Conservation (phyloP, 2,113 vertebrate species). For the Girardinichthys multiradiatus region DNA sequence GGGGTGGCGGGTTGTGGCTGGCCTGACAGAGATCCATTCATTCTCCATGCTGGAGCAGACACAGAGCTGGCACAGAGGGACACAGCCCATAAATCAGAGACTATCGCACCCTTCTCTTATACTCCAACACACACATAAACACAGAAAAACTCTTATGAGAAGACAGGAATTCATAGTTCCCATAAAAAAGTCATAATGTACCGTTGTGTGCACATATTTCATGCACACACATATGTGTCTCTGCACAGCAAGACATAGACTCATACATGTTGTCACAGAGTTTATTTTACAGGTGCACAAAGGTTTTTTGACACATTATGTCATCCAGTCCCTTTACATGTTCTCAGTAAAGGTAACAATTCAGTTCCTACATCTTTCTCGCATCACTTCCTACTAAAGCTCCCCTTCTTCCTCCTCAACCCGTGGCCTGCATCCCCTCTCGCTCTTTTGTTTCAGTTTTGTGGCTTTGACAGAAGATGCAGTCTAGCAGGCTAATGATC, state of each 20-base stretch:
- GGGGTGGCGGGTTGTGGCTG: conserved; percentile 53
- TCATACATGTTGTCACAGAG: not conserved
- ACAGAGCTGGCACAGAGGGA: conserved; percentile 71
- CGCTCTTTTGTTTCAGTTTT: conserved; percentile 70
- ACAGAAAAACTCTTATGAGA: conserved; percentile 3
- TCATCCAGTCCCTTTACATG: not conserved
- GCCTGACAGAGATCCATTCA: conserved; percentile 79
- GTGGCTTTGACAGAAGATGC: conserved; percentile 76
- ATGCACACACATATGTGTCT: conserved; percentile 1
- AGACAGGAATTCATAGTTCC: not conserved
- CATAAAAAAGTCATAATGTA: conserved; percentile 6
- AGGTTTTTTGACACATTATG: conserved; percentile 10
- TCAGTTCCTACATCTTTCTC: conserved; percentile 1
- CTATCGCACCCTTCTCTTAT: conserved; percentile 64
- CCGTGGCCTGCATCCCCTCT: conserved; percentile 37
- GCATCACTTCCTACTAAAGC: conserved; percentile 23
- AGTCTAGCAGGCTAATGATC: conserved; percentile 82
- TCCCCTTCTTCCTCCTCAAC: conserved; percentile 26
- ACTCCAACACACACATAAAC: conserved; percentile 11
- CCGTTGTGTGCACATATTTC: not conserved
- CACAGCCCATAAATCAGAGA: conserved; percentile 77
- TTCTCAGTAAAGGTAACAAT: conserved; percentile 4
- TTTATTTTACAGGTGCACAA: not conserved
- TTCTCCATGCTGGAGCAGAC: conserved; percentile 76
- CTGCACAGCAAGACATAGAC: not conserved